phyloP scores from a whole-genome alignment of 1,140 invertebrate genomes.

The Octopus sinensis region DNA sequence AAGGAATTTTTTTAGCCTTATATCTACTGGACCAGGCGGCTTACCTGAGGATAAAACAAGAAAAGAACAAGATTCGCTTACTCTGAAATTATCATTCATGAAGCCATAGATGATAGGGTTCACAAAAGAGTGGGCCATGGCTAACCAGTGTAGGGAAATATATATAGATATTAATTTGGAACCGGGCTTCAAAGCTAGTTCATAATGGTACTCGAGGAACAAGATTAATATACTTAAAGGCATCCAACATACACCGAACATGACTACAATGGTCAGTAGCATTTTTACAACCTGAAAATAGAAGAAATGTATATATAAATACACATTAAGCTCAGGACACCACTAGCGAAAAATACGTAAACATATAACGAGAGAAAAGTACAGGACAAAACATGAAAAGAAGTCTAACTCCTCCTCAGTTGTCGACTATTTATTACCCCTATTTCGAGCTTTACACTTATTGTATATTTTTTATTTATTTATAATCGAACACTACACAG shows the following conservation, averaged over 20 bases:
- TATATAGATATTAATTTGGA: slow-evolving; percentile 37
- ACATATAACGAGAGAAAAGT: too few relatives aligned
- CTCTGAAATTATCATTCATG: slow-evolving; percentile 79
- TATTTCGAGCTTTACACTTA: too few relatives aligned
- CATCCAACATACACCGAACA: slow-evolving; percentile 65
- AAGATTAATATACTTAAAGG: slow-evolving; percentile 59
- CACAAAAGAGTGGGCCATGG: slow-evolving; percentile 73
- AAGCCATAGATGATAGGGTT: slow-evolving; percentile 85
- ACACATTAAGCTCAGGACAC: too few relatives aligned
- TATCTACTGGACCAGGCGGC: too few relatives aligned
- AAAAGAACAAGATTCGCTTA: slow-evolving; percentile 53
- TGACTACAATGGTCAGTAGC: slow-evolving; percentile 60
- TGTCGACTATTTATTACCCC: too few relatives aligned
- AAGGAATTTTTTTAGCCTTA: too few relatives aligned
- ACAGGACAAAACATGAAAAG: too few relatives aligned
- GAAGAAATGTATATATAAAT: background rate
- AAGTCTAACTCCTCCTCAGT: too few relatives aligned
- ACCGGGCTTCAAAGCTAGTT: background rate
- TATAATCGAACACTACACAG: too few relatives aligned
- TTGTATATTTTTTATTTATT: too few relatives aligned
- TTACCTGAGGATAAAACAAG: too few relatives aligned
- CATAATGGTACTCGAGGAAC: slow-evolving; percentile 35
- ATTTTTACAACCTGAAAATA: slow-evolving; percentile 62
- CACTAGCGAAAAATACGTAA: too few relatives aligned
- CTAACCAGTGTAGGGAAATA: slow-evolving; percentile 60